These are phyloP conservation scores for Diorhabda carinulata DNA, from an alignment of 1,140 invertebrate species.

Conservation along the genomic window DNA sequence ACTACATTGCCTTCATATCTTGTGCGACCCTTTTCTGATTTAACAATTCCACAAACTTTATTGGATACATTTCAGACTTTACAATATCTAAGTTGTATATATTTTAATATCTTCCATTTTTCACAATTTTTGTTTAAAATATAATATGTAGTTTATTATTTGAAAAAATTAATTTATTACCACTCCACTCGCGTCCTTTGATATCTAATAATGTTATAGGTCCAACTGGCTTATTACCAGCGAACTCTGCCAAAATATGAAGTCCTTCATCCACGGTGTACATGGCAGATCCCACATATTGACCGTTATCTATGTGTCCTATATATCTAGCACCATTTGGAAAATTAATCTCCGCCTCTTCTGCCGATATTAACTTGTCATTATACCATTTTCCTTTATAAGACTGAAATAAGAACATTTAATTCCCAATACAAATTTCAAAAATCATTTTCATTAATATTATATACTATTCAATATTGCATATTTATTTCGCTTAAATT, in stretches of 20 bases:
- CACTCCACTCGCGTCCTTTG: constrained; percentile 36
- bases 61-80: too few relatives aligned
- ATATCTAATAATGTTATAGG: constrained; percentile 35
- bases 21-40: too few relatives aligned
- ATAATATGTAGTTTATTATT: background rate
- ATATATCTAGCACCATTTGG: constrained; percentile 30
- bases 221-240: constrained; percentile 37
- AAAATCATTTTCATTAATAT: too few relatives aligned
- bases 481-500: too few relatives aligned
- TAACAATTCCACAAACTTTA: too few relatives aligned
- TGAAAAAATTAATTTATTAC: constrained; percentile 11
- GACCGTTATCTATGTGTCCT: constrained; percentile 15
- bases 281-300: constrained; percentile 29
- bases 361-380: constrained; percentile 37
- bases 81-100: too few relatives aligned
- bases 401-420: too few relatives aligned
- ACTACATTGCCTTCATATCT: too few relatives aligned
- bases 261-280: constrained; percentile 27
- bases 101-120: too few relatives aligned
- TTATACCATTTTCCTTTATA: constrained; percentile 40
- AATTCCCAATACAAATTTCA: too few relatives aligned
- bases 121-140: too few relatives aligned
- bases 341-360: constrained; percentile 20
- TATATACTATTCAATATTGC: too few relatives aligned
- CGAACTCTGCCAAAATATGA: constrained; percentile 31